Evolutionary conservation across 2,888 invertebrate genomes (phyloP), one percentile per base, ranked within the genome.

Genomic region (Oscheius sp.): DNA sequence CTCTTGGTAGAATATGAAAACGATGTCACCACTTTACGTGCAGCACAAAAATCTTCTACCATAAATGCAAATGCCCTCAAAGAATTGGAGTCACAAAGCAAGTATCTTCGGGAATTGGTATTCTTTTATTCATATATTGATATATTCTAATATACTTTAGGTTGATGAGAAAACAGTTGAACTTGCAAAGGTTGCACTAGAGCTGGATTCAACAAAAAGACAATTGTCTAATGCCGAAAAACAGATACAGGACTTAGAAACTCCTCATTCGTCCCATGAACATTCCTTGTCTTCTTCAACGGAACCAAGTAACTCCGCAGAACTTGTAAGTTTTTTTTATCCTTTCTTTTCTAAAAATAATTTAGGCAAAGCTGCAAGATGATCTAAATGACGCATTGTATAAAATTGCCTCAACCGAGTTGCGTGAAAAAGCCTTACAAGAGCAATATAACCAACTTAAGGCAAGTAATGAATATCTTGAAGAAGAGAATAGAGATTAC

Each of bases 291-390:
- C 35, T 35, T 35, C 29, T 35, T n/a, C 61, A 21, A 9, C 43
- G 7, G 61, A 61, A 18, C 41, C 41, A 6, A 61, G 61, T 61
- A 23, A 43, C 41, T 61, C 61, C 2, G 61, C 18, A 13, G 61
- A 61, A 43, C 23, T 61, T 23, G 61, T 61, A 7, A 1, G 61
- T 18, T 16, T n/a, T 43, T 12, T 12, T 18, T 43, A 1, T 43
- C 41, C n/a, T 43, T n/a, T n/a, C n/a, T 7, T 6, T n/a, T n/a
- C 21, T 61, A 12, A n/a, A 0, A 41, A 18, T 43, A 6, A 18
- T 61, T 61, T 43, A 61, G 61, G 61, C 41, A 43, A 61, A 61
- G n/a, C 43, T 61, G 43, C n/a, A 61, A 7, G 61, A 61, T 3
- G 43, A 61, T n/a, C 21, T 61, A 18, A 43, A 61, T n/a, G 43